Base-by-base conservation (phyloP, 2,113 vertebrate species). In the Pelecanoides urinatrix region DNA sequence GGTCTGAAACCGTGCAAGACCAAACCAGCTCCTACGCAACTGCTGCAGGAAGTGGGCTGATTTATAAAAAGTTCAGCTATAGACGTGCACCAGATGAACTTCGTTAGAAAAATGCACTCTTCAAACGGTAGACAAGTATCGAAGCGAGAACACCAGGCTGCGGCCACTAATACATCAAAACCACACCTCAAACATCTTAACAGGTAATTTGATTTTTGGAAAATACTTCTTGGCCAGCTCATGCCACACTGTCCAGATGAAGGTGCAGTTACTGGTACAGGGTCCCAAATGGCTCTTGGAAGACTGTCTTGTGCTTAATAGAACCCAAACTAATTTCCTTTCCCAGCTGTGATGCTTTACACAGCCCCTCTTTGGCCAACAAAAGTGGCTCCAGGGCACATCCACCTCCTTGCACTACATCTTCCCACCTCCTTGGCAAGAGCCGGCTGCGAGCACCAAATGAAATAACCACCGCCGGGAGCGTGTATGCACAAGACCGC, bases 91-190 rank as follows among this genome's bases (percentile, higher is more conserved):
- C 44, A 61, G 29, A 40, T 9, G 26, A 52, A 13, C 40, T 52
- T 10, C 0, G 1, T 8, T 42, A 83, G 30, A 8, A 84, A 73
- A 84, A 30, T 0, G 5, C 19, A 5, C 47, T 38, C 34, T 38
- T 50, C 63, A 16, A 20, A 89, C 71, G 16, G 47, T 4, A 27
- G 30, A 22, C 4, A 4, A 21, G 34, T 2, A 4, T 0, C 4
- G 1, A n/a, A 21, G 50, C 1, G 7, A 88, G 79, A 84, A 22
- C 62, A 10, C 4, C 25, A 7, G 42, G 38, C 1, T 65, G 32
- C 0, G 4, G 67, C 32, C 40, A 14, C 32, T 3, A 4, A 26
- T 0, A 9, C 0, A 1, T 10, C 75, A 9, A 44, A 67, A 27
- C 21, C 59, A 40, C 34, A 8, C 14, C 50, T 2, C 7, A 34